phyloP scores from a whole-genome alignment of 2,888 invertebrate genomes.

The Stomorhina lunata region DNA sequence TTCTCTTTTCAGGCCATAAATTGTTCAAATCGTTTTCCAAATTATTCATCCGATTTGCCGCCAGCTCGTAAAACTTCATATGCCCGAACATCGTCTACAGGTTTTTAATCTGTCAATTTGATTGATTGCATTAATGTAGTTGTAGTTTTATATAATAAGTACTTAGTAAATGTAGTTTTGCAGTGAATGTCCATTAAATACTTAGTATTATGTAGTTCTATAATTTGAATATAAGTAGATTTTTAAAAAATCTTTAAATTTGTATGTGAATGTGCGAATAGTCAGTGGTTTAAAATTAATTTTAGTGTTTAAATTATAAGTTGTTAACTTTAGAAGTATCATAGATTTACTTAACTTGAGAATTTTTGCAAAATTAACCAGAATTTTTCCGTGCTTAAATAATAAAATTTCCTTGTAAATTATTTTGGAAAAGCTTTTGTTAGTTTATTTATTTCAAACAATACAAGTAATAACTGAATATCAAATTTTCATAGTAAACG shows the following conservation, averaged over 20 bases:
- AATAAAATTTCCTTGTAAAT: too few species aligned
- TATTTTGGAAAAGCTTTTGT: too few species aligned
- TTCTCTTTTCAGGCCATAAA: conserved; percentile 74
- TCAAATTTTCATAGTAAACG: too few species aligned
- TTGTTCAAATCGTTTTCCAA: conserved; percentile 75
- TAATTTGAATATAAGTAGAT: neutral
- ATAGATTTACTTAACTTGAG: too few species aligned
- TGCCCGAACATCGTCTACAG: conserved; percentile 76
- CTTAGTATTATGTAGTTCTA: neutral
- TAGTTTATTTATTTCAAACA: too few species aligned
- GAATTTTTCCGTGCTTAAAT: too few species aligned
- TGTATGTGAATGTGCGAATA: neutral
- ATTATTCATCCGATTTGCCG: conserved; percentile 75
- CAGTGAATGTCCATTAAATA: neutral
- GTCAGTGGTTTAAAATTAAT: too few species aligned
- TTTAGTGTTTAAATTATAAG: too few species aligned
- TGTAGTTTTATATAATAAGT: neutral
- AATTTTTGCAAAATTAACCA: too few species aligned
- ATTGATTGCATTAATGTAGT: neutral
- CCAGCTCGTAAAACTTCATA: conserved; percentile 77
- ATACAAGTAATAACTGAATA: too few species aligned
- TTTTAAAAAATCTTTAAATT: neutral
- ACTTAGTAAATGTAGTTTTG: neutral
- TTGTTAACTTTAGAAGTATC: too few species aligned
- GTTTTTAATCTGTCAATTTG: conserved; percentile 71